Evolutionary conservation across 2,888 invertebrate genomes (phyloP).

Genomic region (Cephalotes varians): DNA sequence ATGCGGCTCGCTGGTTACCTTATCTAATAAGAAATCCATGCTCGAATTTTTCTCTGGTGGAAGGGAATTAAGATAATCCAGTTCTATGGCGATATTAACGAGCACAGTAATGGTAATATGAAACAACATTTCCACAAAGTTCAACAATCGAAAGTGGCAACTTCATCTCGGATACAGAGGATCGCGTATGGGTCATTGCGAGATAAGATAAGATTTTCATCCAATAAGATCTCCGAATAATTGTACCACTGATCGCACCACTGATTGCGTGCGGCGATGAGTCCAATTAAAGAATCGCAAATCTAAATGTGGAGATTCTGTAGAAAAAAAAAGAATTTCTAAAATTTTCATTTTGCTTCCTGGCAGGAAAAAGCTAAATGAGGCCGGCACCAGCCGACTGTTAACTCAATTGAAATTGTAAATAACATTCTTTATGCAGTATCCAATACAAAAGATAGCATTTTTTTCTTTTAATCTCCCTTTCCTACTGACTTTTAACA

Average conservation of each 20-base stretch:
- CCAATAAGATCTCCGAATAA: slow-evolving; percentile 26
- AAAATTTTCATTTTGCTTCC: neutral
- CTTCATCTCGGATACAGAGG: neutral
- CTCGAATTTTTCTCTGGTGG: neutral
- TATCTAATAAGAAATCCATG: neutral
- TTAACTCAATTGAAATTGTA: neutral
- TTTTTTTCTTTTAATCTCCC: neutral
- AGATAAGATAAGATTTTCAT: slow-evolving; percentile 44
- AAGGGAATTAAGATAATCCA: slow-evolving; percentile 51
- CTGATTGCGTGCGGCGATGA: neutral
- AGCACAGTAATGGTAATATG: slow-evolving; percentile 58
- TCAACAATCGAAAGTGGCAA: slow-evolving; percentile 28
- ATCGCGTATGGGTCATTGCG: neutral
- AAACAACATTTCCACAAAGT: slow-evolving; percentile 60
- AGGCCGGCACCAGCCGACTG: neutral
- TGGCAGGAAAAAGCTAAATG: neutral
- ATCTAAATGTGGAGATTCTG: neutral
- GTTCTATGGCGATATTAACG: slow-evolving; percentile 63
- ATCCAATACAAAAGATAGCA: no score
- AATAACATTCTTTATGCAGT: neutral
- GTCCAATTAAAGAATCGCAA: neutral
- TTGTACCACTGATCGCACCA: neutral
- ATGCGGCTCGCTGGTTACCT: slow-evolving; percentile 57
- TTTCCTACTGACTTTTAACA: neutral
- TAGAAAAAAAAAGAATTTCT: neutral